Evolutionary conservation across 2,888 invertebrate genomes (phyloP).

Genomic region (Lepidochitona cinerea): DNA sequence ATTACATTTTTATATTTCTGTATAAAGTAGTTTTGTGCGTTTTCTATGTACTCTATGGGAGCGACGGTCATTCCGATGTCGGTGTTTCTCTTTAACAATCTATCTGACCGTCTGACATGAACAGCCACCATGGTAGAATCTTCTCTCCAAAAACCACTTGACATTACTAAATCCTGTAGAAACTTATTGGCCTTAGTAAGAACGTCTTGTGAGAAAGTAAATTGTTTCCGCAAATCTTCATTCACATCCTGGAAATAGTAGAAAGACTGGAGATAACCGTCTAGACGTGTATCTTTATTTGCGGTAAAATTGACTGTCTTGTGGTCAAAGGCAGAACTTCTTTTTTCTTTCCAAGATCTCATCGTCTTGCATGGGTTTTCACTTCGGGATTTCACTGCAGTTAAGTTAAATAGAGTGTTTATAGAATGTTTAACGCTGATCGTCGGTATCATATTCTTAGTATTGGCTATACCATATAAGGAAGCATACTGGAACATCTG

Average conservation of each 20-base stretch:
- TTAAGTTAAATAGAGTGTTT: neutral
- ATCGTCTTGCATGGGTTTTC: neutral
- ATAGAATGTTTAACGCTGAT: neutral
- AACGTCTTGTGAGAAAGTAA: neutral
- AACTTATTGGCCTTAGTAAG: neutral
- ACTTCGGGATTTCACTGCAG: neutral
- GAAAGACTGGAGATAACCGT: neutral
- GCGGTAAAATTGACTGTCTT: neutral
- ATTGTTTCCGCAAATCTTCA: neutral
- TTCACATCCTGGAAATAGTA: neutral
- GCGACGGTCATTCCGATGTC: neutral
- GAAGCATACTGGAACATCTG: slow-evolving; percentile 6
- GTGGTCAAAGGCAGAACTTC: neutral
- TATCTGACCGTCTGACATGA: neutral
- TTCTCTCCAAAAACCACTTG: neutral
- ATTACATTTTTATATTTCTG: neutral
- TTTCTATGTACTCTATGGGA: neutral
- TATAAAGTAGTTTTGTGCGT: neutral
- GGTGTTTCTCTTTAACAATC: neutral
- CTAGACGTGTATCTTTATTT: neutral
- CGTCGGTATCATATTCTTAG: neutral
- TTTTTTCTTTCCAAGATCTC: neutral
- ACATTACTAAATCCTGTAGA: neutral
- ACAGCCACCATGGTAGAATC: neutral
- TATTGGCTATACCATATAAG: neutral